These are phyloP conservation scores for Drosophila nigritarsus DNA, from an alignment of 2,888 invertebrate species.

Conservation along the genomic window DNA sequence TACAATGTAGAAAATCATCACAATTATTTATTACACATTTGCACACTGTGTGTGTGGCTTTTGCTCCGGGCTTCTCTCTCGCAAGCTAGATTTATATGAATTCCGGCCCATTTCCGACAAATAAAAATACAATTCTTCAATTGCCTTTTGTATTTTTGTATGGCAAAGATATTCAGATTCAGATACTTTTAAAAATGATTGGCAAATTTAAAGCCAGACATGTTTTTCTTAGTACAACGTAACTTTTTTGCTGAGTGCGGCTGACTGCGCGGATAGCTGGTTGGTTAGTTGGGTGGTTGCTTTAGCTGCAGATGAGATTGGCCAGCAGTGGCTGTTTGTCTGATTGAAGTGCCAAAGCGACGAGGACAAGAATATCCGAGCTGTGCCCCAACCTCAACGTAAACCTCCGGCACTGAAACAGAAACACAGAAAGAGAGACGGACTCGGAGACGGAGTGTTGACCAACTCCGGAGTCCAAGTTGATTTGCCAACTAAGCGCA, in stretches of 20 bases:
- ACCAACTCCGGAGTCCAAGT: slow-evolving; percentile 11
- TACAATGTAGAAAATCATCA: background rate
- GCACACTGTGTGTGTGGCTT: background rate
- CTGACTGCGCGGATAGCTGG: background rate
- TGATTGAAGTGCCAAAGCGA: slow-evolving; percentile 58
- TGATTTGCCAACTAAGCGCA: slow-evolving; percentile 37
- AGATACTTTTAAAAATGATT: too few relatives aligned
- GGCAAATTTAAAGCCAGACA: background rate
- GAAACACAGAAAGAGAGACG: background rate
- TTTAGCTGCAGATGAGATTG: slow-evolving; percentile 35
- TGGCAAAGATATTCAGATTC: too few relatives aligned
- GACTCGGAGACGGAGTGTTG: background rate
- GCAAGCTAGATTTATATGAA: background rate
- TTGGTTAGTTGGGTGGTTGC: slow-evolving; percentile 14
- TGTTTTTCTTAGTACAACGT: too few relatives aligned
- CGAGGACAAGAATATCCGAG: slow-evolving; percentile 21
- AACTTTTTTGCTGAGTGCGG: background rate
- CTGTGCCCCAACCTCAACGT: background rate
- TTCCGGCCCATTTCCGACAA: background rate
- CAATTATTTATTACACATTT: slow-evolving; percentile 3
- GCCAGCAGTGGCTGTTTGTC: slow-evolving; percentile 31
- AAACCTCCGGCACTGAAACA: background rate
- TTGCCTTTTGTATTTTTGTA: too few relatives aligned
- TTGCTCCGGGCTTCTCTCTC: background rate
- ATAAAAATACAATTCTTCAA: background rate